Percentiles rank a stretch among this genome's conserved stretches.
phyloP scores from a whole-genome alignment of 2,888 invertebrate genomes.

The Leucophenga maculata region DNA sequence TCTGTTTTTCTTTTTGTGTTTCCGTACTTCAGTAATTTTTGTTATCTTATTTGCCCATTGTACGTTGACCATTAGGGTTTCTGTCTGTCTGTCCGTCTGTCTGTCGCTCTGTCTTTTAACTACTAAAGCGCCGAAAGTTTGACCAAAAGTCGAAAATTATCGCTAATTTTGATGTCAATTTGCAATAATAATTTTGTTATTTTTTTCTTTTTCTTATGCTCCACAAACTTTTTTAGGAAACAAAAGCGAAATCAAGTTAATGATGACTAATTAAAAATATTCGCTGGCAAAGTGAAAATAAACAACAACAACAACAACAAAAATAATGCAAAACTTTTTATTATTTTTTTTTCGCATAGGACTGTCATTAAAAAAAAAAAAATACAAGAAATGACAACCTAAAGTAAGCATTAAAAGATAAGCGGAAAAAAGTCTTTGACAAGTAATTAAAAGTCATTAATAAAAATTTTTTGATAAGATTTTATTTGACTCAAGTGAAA shows the following conservation, averaged over 20 bases:
- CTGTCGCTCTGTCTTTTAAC: too few species aligned
- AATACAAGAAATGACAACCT: conserved; percentile 52
- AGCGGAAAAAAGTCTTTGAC: not conserved
- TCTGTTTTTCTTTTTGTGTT: conserved; percentile 27
- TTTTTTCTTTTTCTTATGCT: conserved; percentile 14
- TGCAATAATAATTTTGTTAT: conserved; percentile 37
- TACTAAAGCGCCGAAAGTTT: not conserved
- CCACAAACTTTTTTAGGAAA: not conserved
- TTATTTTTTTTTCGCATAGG: not conserved
- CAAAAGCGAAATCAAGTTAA: conserved; percentile 33
- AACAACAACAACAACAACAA: not conserved
- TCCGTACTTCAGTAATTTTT: conserved; percentile 47
- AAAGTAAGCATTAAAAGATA: conserved; percentile 45
- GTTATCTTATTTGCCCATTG: conserved; percentile 42
- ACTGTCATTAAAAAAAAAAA: conserved; percentile 46
- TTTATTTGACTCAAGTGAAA: too few species aligned
- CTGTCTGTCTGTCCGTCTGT: too few species aligned
- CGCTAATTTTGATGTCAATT: conserved; percentile 62
- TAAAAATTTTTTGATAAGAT: not conserved
- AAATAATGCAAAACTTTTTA: conserved; percentile 27
- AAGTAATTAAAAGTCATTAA: conserved; percentile 2
- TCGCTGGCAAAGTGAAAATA: conserved; percentile 10
- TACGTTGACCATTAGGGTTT: conserved; percentile 39
- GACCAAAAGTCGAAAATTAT: conserved; percentile 44
- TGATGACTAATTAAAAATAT: conserved; percentile 59